Base-by-base conservation (phyloP, 2,797 vertebrate species). In the Chelon auratus region DNA sequence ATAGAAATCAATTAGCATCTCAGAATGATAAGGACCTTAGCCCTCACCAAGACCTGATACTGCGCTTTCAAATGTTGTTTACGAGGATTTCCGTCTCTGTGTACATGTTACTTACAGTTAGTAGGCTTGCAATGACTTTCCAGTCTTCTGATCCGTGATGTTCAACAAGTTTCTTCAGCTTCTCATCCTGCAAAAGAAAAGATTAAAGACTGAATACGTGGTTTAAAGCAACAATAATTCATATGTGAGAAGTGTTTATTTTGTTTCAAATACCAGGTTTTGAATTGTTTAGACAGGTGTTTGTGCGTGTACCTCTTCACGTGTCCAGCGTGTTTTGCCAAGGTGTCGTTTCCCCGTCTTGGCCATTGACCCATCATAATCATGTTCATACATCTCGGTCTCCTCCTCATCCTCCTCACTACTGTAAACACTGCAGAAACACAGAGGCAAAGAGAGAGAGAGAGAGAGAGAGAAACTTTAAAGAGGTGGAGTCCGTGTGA, bases 391-490 rank as follows among this genome's bases (percentile, higher is more conserved):
- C 92, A 97, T 94, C 90, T 99, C 98, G 48, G 96, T 92, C 84
- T 99, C 98, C 36, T 99, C 98, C 5, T 99, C 98, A 52, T 99
- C 98, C 64, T 99, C 98, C 61, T 99, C 98, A 18, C 97, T 99
- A 73, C 98, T 99, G 90, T 99, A 99, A 94, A 99, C 96, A 94
- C 97, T 99, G 88, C 47, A 63, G 39, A 54, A 10, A 54, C 15
- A 65, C 12, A 51, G 30, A 33, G 30, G 30, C 30, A 33, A 33
- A 33, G 40, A 42, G 42, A 45, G 10, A 73, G 15, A 68, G 12
- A n/a, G n/a, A 2, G 24, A 24, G 24, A 26, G 24, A 65, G 8
- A 75, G 2, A 26, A 24, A 62, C 1, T 51, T 17, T 68, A 78
- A 66, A 33, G 26, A 58, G 71, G 68, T 40, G 47, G 54, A 75